Base-by-base conservation (phyloP, 2,113 vertebrate species). In the Hucho hucho region DNA sequence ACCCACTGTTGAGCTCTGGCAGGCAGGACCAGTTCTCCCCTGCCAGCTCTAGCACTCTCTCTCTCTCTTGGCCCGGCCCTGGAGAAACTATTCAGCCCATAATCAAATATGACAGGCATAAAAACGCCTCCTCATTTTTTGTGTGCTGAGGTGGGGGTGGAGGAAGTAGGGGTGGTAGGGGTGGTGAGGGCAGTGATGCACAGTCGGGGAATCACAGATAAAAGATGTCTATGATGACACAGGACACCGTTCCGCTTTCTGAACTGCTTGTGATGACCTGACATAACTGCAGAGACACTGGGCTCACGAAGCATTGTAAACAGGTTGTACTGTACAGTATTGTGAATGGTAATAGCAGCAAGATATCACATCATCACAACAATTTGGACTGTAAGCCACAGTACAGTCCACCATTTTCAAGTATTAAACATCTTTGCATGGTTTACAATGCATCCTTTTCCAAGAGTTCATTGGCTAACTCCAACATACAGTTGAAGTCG, bases 51-150 rank as follows among this genome's bases (percentile, higher is more conserved):
- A 70, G 84, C 84, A 83, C 75, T 77, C 75, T 2, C 26, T 26
- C 26, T 2, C 26, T 26, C 26, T 69, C 77, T 71, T 74, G 68
- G 71, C 74, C 79, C 79, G 73, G 78, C 81, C 84, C 86, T 90
- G 88, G 84, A 87, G 90, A 91, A 81, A 78, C 87, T 83, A 76
- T 81, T 88, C 67, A 86, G 75, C 77, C 87, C 81, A 79, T 89
- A 88, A 92, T 92, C 81, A 84, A 90, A 91, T 90, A 93, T 93
- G 91, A 91, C 88, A 92, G 83, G 86, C 91, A 90, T 89, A 91
- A 91, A 89, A 89, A 89, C n/a, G 32, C 84, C 84, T 75, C 79
- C 80, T 80, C 59, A 85, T 88, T 87, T 80, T 84, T 73, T 75
- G 66, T 61, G 32, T 32, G 32, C 72, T 70, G 77, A 80, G 70